These are phyloP conservation scores for Pluvianellus socialis DNA, from an alignment of 2,113 vertebrate species.

Conservation along the genomic window DNA sequence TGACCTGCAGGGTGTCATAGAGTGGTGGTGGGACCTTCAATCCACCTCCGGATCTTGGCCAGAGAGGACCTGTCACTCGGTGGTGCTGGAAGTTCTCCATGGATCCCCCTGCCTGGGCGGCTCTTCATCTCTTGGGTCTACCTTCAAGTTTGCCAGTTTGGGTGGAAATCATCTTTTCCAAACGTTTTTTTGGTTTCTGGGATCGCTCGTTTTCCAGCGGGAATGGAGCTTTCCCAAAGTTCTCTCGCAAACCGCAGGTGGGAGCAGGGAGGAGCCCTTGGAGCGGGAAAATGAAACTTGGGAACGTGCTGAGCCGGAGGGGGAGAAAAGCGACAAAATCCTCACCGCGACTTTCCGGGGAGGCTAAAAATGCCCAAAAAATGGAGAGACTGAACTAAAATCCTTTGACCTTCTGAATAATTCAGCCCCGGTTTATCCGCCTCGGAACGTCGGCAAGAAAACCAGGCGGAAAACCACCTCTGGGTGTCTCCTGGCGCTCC, in stretches of 20 bases:
- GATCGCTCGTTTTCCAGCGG: not conserved
- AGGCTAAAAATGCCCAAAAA: not conserved
- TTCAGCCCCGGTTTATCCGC: no score
- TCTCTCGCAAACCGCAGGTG: not conserved
- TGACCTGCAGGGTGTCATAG: no score
- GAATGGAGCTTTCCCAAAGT: not conserved
- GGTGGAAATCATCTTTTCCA: no score
- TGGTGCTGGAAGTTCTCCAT: no score
- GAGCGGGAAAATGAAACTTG: not conserved
- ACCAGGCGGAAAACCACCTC: rapidly evolving
- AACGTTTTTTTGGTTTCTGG: not conserved
- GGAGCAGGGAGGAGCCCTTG: not conserved
- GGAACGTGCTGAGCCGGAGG: not conserved
- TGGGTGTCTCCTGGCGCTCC: not conserved
- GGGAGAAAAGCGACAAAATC: not conserved
- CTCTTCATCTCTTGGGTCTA: not conserved
- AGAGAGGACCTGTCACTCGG: no score
- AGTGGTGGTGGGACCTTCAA: no score
- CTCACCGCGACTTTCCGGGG: not conserved
- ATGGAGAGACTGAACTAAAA: not conserved
- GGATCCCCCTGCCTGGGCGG: no score
- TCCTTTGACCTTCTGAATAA: not conserved
- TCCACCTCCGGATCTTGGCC: no score
- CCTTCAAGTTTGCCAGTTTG: not conserved
- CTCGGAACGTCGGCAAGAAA: not conserved